Evolutionary conservation across 2,113 vertebrate species (phyloP).

Genomic region (Acanthochromis polyacanthus): DNA sequence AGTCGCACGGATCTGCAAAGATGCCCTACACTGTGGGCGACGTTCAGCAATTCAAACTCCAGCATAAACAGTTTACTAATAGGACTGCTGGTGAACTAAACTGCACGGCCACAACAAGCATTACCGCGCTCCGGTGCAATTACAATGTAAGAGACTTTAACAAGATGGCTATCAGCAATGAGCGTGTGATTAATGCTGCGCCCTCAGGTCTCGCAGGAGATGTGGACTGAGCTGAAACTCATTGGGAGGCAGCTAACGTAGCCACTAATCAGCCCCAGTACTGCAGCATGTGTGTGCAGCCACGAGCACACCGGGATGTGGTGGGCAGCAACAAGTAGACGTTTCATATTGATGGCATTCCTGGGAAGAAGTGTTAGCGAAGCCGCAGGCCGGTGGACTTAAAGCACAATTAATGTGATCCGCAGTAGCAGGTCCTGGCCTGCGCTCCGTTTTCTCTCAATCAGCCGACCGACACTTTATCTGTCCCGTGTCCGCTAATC

Average conservation of each 20-base stretch:
- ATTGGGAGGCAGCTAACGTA: conserved; percentile 55
- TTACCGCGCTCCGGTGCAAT: conserved; percentile 28
- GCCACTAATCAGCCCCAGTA: conserved; percentile 60
- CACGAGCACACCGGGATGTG: conserved; percentile 1
- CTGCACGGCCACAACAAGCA: conserved; percentile 31
- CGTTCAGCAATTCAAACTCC: not conserved
- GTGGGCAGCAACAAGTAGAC: conserved; percentile 56
- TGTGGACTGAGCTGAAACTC: conserved; percentile 40
- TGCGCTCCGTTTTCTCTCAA: conserved; percentile 54
- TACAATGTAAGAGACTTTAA: conserved; percentile 53
- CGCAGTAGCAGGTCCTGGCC: conserved; percentile 52
- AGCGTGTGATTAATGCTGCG: conserved; percentile 64
- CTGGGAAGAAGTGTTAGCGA: conserved; percentile 48
- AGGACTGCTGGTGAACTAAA: conserved; percentile 8
- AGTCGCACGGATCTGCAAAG: not conserved
- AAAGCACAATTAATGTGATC: conserved; percentile 74
- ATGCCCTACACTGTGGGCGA: not conserved
- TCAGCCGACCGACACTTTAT: conserved; percentile 62
- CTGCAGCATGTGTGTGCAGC: not conserved
- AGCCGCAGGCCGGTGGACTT: conserved; percentile 48
- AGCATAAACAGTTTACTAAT: conserved; percentile 27
- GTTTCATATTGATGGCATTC: conserved; percentile 67
- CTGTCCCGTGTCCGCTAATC: conserved; percentile 63
- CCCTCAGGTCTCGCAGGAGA: conserved; percentile 47
- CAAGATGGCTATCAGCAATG: conserved; percentile 59